Evolutionary conservation across 1,140 invertebrate genomes (phyloP).

Genomic region (Brachionus sp.): DNA sequence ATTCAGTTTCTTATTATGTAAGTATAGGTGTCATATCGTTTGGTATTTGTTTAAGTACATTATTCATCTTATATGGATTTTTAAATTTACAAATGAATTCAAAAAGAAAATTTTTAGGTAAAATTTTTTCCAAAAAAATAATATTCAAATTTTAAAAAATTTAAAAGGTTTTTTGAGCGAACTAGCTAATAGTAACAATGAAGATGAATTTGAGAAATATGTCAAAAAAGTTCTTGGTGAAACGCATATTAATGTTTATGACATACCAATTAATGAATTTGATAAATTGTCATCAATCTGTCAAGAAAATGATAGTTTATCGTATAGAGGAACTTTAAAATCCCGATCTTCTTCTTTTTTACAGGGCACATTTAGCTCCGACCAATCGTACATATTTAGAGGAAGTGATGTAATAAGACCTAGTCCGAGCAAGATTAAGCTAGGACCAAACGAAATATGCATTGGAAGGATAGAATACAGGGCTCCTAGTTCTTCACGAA

Average conservation of each 20-base stretch:
- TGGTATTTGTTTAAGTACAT: neutral
- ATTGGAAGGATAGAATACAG: slow-evolving; percentile 31
- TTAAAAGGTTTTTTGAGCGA: neutral
- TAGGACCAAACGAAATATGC: neutral
- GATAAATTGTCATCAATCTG: neutral
- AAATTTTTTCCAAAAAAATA: neutral
- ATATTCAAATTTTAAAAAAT: neutral
- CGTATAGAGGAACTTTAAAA: neutral
- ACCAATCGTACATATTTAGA: neutral
- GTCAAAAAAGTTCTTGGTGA: slow-evolving; percentile 9
- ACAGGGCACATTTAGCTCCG: neutral
- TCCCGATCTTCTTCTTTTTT: neutral
- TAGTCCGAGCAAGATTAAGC: neutral
- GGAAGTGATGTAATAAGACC: neutral
- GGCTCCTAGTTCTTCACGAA: neutral
- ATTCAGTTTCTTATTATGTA: neutral
- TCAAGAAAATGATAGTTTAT: neutral
- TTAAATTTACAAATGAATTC: neutral
- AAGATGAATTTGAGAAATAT: slow-evolving; percentile 19
- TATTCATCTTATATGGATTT: neutral
- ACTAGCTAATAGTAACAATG: neutral
- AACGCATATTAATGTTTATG: neutral
- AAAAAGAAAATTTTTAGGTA: neutral
- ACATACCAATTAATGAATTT: neutral
- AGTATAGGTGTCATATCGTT: neutral